Evolutionary conservation across 1,140 invertebrate species (phyloP), one percentile per base, ranked within the genome.

Genomic region (Nebria ingens): DNA sequence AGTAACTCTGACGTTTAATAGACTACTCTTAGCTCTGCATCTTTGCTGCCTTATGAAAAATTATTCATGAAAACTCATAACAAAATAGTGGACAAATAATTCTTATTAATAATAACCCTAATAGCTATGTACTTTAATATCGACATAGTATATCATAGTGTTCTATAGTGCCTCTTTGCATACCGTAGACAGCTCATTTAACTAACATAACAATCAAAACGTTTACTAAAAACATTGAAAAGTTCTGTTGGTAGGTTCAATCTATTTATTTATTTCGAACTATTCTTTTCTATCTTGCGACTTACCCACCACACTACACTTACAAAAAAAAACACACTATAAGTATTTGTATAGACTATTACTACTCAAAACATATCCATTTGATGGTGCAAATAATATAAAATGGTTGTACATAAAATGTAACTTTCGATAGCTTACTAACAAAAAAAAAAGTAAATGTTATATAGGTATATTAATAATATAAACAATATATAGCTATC

Each of bases 21-120:
- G 40, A 45, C 17, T 9, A 45, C 9, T 45, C 40, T 45, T 45
- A 58, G 60, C 57, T 63, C 59, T 60, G 62, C 62, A 60, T 67
- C 65, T 67, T 65, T 61, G 65, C 65, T 67, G 65, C 65, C 65
- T 67, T 67, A 67, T 62, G 42, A 62, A 61, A 45, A 52, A 55
- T n/a, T n/a, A n/a, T n/a, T n/a, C 57, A 59, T 58, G 60, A 60
- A 59, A 45, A 45, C 15, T 45, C 40, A 45, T 45, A 58, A 58
- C 15, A 59, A 62, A 60, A 64, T 63, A 66, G 59, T 60, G 56
- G 63, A 66, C 64, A 66, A 64, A 64, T 65, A 66, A 66, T 53
- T 62, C 63, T 60, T 64, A 61, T 58, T 57, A 63, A 56, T 52
- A 12, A 17, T 11, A 11, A 12, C 9, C 6, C 17, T 45, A 45